Evolutionary conservation across 1,140 invertebrate species (phyloP), one percentile per base, ranked within the genome.

Genomic region (Melanaphis sacchari): DNA sequence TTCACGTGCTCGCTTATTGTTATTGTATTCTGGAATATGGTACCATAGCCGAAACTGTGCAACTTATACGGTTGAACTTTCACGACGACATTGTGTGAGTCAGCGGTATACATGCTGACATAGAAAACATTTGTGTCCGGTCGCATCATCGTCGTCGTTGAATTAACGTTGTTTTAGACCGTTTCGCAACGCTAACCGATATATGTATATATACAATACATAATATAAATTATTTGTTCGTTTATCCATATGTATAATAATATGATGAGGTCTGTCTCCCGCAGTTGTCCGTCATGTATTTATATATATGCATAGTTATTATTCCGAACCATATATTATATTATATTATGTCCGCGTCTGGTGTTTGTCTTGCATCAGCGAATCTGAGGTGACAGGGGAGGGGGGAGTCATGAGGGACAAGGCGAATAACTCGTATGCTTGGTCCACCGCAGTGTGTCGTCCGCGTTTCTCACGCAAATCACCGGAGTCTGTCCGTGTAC

Each of bases 331-430:
- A 54, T 66, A n/a, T n/a, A 54, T 54, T 54, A 26, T 26, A n/a
- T 36, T 76, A 76, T 76, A 76, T n/a, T 76, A 76, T 18, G 91
- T 54, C 41, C 59, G 31, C 31, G 91, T 93, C 91, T 93, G 81
- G 81, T 36, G 91, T 85, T 93, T 85, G 91, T 93, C 81, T 93
- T 93, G 91, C 91, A 93, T 84, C 91, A 93, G 81, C 46, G 91
- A 52, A 54, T 54, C 40, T n/a, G 1, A 24, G 76, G 18, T n/a
- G 49, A 76, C n/a, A n/a, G 41, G 18, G 41, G 82, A 36, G 31
- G 9, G 43, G 49, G 82, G 38, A 40, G n/a, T n/a, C n/a, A 24
- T 54, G 90, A 40, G 43, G 43, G 76, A 31, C 49, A 92, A n/a
- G 76, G 54, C 38, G 18, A 46, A n/a, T 82, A 40, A 49, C 76